Evolutionary conservation across 2,113 vertebrate genomes (phyloP).

Genomic region (Orientallactaga bullata): DNA sequence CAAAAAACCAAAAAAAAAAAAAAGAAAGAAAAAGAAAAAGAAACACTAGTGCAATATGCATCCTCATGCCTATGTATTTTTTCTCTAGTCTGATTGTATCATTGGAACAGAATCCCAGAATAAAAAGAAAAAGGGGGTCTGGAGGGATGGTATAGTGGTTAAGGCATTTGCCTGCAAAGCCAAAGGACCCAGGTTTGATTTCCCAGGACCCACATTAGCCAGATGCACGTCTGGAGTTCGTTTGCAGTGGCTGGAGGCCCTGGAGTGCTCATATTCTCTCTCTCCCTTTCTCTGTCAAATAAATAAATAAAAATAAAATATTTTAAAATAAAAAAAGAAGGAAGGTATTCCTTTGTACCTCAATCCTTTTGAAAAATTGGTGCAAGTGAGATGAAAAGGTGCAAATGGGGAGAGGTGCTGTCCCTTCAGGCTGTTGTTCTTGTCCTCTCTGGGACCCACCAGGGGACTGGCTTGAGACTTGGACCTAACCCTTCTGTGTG

Average conservation of each 20-base stretch:
- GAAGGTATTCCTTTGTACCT: neutral
- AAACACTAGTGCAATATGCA: conserved; percentile 11
- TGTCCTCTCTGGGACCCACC: neutral
- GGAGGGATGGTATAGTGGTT: too few species aligned
- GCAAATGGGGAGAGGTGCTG: neutral
- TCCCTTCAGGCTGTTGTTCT: neutral
- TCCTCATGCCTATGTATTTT: conserved; percentile 40
- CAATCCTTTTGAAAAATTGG: conserved; percentile 25
- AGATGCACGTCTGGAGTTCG: too few species aligned
- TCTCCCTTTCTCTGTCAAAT: too few species aligned
- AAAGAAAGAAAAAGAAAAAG: too few species aligned
- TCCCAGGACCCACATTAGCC: too few species aligned
- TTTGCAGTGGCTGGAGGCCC: too few species aligned
- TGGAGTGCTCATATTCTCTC: too few species aligned
- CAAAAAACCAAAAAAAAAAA: too few species aligned
- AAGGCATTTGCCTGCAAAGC: too few species aligned
- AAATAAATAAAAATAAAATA: conserved; percentile 6
- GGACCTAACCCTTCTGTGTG: neutral
- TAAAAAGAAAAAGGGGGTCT: neutral
- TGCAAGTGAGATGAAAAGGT: conserved; percentile 13
- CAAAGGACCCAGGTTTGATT: too few species aligned
- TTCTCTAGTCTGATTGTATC: conserved; percentile 44
- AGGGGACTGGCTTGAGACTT: neutral
- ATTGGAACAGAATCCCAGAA: conserved; percentile 53
- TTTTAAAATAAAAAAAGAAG: too few species aligned